Conservation (phyloP, 2,797 vertebrate species). For the Cyprinodon diabolis region DNA sequence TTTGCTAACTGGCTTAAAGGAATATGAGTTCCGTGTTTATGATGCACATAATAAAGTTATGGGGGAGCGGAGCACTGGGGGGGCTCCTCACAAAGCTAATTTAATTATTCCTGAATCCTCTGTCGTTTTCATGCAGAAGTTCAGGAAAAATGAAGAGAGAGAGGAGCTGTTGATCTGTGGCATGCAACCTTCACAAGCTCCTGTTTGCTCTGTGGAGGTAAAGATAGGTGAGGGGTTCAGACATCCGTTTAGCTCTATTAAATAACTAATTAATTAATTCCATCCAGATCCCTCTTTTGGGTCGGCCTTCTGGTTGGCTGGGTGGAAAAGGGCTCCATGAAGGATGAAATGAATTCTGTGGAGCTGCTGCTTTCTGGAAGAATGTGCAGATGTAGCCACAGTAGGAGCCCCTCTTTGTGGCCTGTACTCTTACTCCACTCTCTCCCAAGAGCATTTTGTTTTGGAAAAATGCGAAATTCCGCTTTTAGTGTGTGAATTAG, state of each 20-base stretch:
- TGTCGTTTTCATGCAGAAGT: slow-evolving; percentile 24
- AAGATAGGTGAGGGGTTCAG: slow-evolving; percentile 57
- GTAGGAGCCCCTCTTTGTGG: slow-evolving; percentile 51
- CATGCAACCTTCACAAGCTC: slow-evolving; percentile 24
- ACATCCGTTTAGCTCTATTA: slow-evolving; percentile 30
- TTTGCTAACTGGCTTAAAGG: slow-evolving; percentile 47
- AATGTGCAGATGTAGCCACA: slow-evolving; percentile 71
- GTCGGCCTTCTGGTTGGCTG: slow-evolving; percentile 51
- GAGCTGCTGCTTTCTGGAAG: slow-evolving; percentile 53
- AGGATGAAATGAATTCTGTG: slow-evolving; percentile 65
- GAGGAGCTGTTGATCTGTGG: slow-evolving; percentile 12
- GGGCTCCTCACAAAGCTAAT: slow-evolving; percentile 11
- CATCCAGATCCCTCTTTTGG: slow-evolving; percentile 29
- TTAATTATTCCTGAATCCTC: slow-evolving; percentile 53
- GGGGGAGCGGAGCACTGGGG: background rate
- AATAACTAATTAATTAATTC: slow-evolving; percentile 50
- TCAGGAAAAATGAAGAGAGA: slow-evolving; percentile 15
- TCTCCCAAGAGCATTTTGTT: slow-evolving; percentile 43
- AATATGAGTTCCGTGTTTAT: slow-evolving; percentile 71
- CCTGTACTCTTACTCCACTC: slow-evolving; percentile 32
- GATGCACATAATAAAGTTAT: slow-evolving; percentile 12
- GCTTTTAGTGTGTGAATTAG: slow-evolving; percentile 41
- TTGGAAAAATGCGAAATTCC: slow-evolving; percentile 61
- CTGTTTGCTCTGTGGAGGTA: slow-evolving; percentile 34
- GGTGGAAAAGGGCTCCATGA: slow-evolving; percentile 54